Conservation (phyloP, 2,888 invertebrate genomes). For the Patella ulyssiponensis region DNA sequence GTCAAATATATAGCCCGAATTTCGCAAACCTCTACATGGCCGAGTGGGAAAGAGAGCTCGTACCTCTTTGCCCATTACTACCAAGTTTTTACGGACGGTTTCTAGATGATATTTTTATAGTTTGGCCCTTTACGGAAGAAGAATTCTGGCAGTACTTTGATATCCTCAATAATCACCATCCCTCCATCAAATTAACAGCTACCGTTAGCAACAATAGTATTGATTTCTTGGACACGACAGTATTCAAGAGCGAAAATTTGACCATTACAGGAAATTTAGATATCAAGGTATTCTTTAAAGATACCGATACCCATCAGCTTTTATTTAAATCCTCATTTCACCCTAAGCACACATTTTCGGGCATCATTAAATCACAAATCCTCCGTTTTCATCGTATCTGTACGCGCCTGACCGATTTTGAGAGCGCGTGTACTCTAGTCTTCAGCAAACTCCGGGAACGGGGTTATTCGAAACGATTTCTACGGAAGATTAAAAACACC, state of each 20-base stretch:
- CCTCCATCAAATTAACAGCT: neutral
- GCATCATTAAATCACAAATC: neutral
- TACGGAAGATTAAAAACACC: neutral
- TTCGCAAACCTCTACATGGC: neutral
- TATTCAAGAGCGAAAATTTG: neutral
- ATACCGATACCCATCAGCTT: neutral
- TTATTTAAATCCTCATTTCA: neutral
- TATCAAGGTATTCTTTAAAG: slow-evolving; percentile 1
- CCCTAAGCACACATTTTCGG: neutral
- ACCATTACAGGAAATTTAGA: neutral
- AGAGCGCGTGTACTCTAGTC: neutral
- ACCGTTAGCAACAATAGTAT: neutral
- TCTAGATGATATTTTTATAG: slow-evolving; percentile 3
- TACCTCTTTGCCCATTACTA: neutral
- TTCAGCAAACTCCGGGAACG: neutral
- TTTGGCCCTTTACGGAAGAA: neutral
- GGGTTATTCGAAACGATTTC: neutral
- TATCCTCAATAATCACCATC: neutral
- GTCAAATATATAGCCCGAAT: neutral
- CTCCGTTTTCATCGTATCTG: neutral
- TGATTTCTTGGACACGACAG: neutral
- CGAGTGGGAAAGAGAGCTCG: neutral
- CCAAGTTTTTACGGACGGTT: neutral
- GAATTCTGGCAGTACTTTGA: neutral
- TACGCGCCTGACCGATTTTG: neutral